Conservation (phyloP, 2,113 vertebrate species). For the Heterocephalus glaber region DNA sequence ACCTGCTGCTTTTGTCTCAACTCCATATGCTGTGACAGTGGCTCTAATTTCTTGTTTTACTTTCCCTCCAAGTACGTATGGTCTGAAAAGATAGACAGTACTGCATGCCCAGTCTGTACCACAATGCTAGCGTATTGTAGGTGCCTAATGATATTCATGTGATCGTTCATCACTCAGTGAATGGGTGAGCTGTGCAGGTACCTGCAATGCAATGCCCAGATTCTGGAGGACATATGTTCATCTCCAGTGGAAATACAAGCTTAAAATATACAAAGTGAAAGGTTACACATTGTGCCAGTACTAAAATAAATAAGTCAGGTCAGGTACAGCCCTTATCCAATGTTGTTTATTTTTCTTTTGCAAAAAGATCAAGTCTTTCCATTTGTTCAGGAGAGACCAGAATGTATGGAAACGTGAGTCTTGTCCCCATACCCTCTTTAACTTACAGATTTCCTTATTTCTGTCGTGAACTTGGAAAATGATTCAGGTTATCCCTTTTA, state of each 20-base stretch:
- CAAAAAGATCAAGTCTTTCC: background rate
- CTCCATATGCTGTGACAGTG: background rate
- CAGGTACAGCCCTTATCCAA: fast-evolving
- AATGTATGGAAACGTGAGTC: background rate
- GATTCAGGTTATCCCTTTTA: background rate
- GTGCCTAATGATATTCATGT: background rate
- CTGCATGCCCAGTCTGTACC: too few relatives aligned
- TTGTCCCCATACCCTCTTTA: background rate
- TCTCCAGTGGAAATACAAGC: background rate
- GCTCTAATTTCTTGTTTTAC: background rate
- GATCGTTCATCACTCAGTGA: background rate
- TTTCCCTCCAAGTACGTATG: background rate
- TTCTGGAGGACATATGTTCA: background rate
- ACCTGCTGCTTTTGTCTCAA: background rate
- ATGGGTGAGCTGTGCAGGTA: background rate
- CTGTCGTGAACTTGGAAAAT: background rate
- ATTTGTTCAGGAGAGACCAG: background rate
- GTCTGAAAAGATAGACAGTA: background rate
- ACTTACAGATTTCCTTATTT: background rate
- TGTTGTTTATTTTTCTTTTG: background rate
- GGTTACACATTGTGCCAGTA: background rate
- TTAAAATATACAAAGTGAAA: background rate
- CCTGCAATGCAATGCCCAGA: background rate
- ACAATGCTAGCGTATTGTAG: too few relatives aligned
- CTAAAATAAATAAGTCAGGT: background rate